Conservation (phyloP, 2,888 invertebrate genomes). For the Noctuana brunneofusca region DNA sequence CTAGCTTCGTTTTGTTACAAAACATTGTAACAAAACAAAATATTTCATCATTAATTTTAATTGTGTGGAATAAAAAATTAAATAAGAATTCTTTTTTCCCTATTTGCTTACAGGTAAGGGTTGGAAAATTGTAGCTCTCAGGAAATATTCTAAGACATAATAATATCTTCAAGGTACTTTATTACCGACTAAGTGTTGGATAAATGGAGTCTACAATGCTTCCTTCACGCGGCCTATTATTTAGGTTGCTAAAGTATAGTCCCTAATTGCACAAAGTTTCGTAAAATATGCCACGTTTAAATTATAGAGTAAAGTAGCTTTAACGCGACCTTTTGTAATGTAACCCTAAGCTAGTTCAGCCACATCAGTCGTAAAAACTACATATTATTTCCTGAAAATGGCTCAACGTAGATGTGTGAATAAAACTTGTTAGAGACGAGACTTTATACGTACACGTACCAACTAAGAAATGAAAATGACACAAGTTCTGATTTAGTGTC, state of each 20-base stretch:
- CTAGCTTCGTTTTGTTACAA: too few relatives aligned
- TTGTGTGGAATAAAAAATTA: too few relatives aligned
- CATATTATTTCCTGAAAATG: not conserved
- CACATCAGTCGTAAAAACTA: constrained; percentile 2
- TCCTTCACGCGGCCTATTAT: not conserved
- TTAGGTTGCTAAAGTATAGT: constrained; percentile 11
- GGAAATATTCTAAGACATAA: not conserved
- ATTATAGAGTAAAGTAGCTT: not conserved
- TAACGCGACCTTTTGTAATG: not conserved
- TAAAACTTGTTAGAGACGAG: not conserved
- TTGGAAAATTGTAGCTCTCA: not conserved
- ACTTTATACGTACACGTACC: not conserved
- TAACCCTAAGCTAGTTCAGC: not conserved
- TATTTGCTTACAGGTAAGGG: not conserved
- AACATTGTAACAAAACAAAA: too few relatives aligned
- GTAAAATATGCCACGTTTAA: constrained; percentile 4
- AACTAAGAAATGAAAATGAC: not conserved
- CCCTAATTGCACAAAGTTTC: constrained; percentile 11
- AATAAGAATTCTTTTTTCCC: not conserved
- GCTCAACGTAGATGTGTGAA: not conserved
- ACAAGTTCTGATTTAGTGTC: not conserved
- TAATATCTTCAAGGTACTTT: constrained; percentile 1
- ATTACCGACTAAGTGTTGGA: constrained; percentile 9
- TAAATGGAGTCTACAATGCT: not conserved
- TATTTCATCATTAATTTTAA: too few relatives aligned